These are phyloP conservation scores for Macrophya annulata DNA, from an alignment of 2,888 invertebrate species.

Conservation along the genomic window DNA sequence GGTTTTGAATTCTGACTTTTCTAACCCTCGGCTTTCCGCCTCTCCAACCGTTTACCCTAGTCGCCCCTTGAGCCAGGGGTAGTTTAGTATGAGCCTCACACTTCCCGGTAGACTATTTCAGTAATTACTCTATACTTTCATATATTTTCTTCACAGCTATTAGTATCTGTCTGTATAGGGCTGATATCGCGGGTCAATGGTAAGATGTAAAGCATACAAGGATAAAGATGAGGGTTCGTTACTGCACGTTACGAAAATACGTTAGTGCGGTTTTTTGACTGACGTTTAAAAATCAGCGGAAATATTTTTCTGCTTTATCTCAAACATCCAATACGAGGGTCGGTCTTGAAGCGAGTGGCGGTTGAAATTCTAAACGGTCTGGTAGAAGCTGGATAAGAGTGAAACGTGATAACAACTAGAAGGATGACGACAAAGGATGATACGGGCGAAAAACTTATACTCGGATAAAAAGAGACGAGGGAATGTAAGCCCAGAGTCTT, in stretches of 20 bases:
- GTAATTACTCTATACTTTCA: neutral
- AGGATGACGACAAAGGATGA: constrained; percentile 28
- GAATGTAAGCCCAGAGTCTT: neutral
- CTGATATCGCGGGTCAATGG: neutral
- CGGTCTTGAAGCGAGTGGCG: neutral
- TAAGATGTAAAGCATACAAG: neutral
- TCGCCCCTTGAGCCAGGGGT: neutral
- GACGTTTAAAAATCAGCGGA: neutral
- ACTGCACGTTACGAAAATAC: neutral
- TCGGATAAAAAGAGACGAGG: constrained; percentile 5
- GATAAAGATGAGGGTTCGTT: neutral
- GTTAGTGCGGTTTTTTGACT: neutral
- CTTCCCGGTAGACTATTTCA: neutral
- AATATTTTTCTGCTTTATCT: constrained; percentile 11
- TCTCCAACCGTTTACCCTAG: neutral
- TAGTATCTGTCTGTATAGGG: neutral
- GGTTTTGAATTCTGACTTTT: constrained; percentile 2
- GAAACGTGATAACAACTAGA: constrained; percentile 29
- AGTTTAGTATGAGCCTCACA: neutral
- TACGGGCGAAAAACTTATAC: constrained; percentile 31
- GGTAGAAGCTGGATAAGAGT: constrained; percentile 13
- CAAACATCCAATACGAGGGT: neutral
- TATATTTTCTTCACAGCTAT: neutral
- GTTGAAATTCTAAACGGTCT: constrained; percentile 25
- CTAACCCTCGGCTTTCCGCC: constrained; percentile 16